phyloP scores from a whole-genome alignment of 92 coral and sea anemone species.

The Ricordea florida region DNA sequence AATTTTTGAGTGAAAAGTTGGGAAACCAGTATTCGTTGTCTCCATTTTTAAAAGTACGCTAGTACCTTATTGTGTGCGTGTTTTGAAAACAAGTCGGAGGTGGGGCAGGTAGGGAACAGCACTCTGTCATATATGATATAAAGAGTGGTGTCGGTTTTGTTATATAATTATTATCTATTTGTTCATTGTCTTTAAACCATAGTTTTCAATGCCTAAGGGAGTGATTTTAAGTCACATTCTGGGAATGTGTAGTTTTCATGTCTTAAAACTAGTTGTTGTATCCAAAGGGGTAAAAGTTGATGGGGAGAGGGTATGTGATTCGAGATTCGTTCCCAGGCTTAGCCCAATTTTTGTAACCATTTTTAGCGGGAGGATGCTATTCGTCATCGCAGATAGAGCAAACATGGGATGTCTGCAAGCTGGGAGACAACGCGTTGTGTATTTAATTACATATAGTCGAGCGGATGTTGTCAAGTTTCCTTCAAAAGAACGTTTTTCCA shows the following conservation, averaged over 20 bases:
- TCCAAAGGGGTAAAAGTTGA: too few relatives aligned
- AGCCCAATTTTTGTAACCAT: too few relatives aligned
- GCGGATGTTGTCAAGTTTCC: conserved; percentile 20
- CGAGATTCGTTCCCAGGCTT: too few relatives aligned
- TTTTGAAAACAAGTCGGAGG: conserved; percentile 21
- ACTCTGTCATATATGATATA: neutral
- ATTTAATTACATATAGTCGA: conserved; percentile 17
- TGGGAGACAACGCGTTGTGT: neutral
- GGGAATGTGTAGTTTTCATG: conserved; percentile 16
- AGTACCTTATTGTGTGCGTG: conserved; percentile 2
- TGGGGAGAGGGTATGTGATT: too few relatives aligned
- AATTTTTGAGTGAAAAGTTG: too few relatives aligned
- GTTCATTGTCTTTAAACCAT: neutral
- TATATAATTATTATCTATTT: neutral
- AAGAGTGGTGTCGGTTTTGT: conserved; percentile 12
- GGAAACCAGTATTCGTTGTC: neutral
- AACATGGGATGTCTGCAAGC: neutral
- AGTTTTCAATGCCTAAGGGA: conserved; percentile 8
- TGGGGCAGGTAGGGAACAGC: too few relatives aligned
- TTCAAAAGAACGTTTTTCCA: conserved; percentile 11
- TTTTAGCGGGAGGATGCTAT: too few relatives aligned
- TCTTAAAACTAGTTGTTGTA: too few relatives aligned
- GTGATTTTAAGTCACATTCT: conserved; percentile 1
- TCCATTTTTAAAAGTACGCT: conserved; percentile 7
- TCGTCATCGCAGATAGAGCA: too few relatives aligned